A percentile compares a stretch with the other conserved stretches of the same genome.
Evolutionary conservation across 2,797 vertebrate genomes (phyloP).

Genomic region (Amniataba percoides): DNA sequence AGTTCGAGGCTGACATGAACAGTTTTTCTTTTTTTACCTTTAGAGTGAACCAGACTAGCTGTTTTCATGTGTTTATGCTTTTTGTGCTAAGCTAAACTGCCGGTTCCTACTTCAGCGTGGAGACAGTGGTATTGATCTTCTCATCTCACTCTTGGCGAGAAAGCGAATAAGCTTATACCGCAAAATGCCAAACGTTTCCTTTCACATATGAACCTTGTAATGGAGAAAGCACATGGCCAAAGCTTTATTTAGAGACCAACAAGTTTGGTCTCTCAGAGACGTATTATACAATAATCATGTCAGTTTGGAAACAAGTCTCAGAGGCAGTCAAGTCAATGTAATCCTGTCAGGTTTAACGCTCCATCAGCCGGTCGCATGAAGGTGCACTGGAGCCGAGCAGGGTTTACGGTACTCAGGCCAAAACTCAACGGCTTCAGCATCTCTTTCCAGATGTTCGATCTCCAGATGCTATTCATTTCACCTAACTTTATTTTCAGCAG

Average conservation of each 20-base stretch:
- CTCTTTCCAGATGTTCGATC: conserved; percentile 68
- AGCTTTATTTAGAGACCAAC: conserved; percentile 46
- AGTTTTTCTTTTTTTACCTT: not conserved
- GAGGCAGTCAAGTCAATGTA: conserved; percentile 56
- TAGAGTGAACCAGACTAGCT: not conserved
- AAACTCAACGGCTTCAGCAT: conserved; percentile 50
- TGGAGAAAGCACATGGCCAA: conserved; percentile 41
- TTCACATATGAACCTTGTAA: conserved; percentile 29
- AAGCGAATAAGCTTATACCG: not conserved
- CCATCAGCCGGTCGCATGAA: conserved; percentile 35
- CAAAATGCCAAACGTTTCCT: conserved; percentile 5
- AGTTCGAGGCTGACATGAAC: conserved; percentile 3
- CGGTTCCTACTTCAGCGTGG: not conserved
- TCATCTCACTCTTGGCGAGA: not conserved
- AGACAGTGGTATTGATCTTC: conserved; percentile 10
- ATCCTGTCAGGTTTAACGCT: conserved; percentile 55
- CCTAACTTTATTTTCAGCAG: conserved; percentile 67
- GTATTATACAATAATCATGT: conserved; percentile 55
- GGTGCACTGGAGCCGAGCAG: conserved; percentile 22
- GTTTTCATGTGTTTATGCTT: not conserved
- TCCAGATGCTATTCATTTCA: conserved; percentile 72
- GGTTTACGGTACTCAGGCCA: conserved; percentile 30
- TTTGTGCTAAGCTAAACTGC: not conserved
- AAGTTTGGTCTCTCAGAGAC: conserved; percentile 49
- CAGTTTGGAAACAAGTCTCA: conserved; percentile 56